These are phyloP conservation scores for Tanytarsus gracilentus DNA, from an alignment of 2,888 invertebrate genomes.

Conservation along the genomic window DNA sequence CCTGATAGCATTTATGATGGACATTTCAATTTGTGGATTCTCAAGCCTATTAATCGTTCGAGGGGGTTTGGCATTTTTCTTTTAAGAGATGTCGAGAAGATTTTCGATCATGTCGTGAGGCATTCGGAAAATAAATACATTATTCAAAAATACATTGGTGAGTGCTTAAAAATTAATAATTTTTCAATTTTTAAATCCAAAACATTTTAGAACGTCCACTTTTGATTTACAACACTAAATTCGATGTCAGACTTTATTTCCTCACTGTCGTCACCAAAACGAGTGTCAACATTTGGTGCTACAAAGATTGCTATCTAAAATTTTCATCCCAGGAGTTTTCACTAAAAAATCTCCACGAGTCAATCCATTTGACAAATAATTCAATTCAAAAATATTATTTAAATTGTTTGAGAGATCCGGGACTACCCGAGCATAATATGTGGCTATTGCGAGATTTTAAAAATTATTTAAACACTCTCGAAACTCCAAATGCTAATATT, in stretches of 20 bases:
- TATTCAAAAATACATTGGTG: conserved; percentile 86
- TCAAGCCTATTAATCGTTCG: conserved; percentile 76
- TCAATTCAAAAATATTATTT: conserved; percentile 72
- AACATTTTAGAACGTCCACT: conserved; percentile 64
- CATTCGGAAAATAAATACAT: conserved; percentile 58
- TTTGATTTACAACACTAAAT: conserved; percentile 75
- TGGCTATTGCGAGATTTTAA: conserved; percentile 70
- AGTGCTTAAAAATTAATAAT: conserved; percentile 35
- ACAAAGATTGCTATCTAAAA: conserved; percentile 72
- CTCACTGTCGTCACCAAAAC: conserved; percentile 63
- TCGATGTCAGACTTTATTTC: conserved; percentile 87
- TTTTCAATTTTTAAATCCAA: background rate
- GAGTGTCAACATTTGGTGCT: conserved; percentile 78
- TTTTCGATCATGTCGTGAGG: conserved; percentile 53
- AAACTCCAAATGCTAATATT: conserved; percentile 45
- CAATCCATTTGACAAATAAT: conserved; percentile 80
- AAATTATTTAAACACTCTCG: conserved; percentile 48
- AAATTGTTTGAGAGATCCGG: conserved; percentile 46
- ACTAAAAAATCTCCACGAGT: conserved; percentile 69
- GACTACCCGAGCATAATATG: conserved; percentile 71
- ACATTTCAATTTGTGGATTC: conserved; percentile 76
- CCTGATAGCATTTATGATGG: conserved; percentile 67
- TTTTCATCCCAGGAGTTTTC: conserved; percentile 79
- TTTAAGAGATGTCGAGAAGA: conserved; percentile 63
- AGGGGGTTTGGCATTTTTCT: conserved; percentile 76